These are phyloP conservation scores for Zaprionus inermis DNA, from an alignment of 1,140 invertebrate species.

Conservation along the genomic window DNA sequence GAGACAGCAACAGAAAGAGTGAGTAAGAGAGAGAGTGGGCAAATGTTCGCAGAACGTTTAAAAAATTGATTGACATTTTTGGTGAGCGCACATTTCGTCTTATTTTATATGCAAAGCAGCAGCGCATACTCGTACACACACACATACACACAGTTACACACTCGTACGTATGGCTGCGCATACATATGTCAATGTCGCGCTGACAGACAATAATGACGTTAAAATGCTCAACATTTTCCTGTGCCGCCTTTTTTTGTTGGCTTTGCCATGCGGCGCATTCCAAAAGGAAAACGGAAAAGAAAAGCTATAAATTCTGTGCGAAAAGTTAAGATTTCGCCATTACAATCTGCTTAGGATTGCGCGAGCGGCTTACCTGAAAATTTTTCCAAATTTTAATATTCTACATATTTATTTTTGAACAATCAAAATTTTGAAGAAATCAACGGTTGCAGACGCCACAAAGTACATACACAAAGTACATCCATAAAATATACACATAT, in stretches of 20 bases:
- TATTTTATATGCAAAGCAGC: constrained; percentile 80
- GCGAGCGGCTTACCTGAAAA: too few species aligned
- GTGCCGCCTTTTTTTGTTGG: constrained; percentile 18
- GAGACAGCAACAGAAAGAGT: not conserved
- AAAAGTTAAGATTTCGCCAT: too few species aligned
- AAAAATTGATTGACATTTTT: constrained; percentile 82
- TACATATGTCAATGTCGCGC: constrained; percentile 74
- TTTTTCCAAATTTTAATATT: too few species aligned
- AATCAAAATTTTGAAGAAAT: too few species aligned
- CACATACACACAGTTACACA: constrained; percentile 43
- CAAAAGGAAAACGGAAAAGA: too few species aligned
- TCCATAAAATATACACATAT: too few species aligned
- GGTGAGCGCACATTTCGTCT: constrained; percentile 78
- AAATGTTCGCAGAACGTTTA: constrained; percentile 52
- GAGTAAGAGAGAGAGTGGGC: not conserved
- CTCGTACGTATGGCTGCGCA: constrained; percentile 12
- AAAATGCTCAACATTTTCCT: constrained; percentile 75
- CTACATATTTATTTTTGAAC: too few species aligned
- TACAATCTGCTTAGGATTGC: too few species aligned
- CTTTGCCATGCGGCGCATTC: too few species aligned
- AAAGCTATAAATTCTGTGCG: too few species aligned
- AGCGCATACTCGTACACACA: constrained; percentile 31
- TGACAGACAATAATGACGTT: constrained; percentile 83
- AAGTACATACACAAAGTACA: too few species aligned
- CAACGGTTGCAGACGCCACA: too few species aligned